A percentile compares a stretch with the other conserved stretches of the same genome.
Evolutionary conservation across 2,113 vertebrate species (phyloP).

Genomic region (Tonatia bakeri): DNA sequence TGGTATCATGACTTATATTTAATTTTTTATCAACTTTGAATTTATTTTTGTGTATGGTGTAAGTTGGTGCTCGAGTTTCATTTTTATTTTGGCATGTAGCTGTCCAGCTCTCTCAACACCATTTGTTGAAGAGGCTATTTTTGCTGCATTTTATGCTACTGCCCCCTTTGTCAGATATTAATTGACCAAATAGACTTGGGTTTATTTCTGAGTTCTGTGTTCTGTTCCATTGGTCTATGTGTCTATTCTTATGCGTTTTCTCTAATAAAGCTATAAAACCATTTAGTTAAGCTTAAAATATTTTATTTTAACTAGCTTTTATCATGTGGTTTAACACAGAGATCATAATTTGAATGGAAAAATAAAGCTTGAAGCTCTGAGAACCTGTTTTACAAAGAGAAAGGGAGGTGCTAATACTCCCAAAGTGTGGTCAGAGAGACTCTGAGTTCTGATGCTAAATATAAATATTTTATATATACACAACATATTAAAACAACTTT

Average conservation of each 20-base stretch:
- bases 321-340: constrained; percentile 59
- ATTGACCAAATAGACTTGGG: no score
- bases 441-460: constrained; percentile 69
- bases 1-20: no score
- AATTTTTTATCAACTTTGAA: no score
- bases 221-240: no score
- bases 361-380: constrained; percentile 63
- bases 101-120: no score
- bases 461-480: constrained; percentile 53
- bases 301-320: constrained; percentile 47
- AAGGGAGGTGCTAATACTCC: constrained; percentile 25
- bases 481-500: background rate
- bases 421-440: constrained; percentile 67
- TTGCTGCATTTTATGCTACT: no score
- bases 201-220: no score
- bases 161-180: no score
- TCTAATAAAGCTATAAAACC: background rate
- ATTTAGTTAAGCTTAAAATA: background rate
- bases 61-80: no score
- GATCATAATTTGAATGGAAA: constrained; percentile 65
- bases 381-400: background rate
- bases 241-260: background rate
- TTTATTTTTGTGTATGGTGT: no score
- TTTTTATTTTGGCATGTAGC: no score
- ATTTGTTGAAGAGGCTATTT: no score